These are phyloP conservation scores for Agrochola circellaris DNA, from an alignment of 2,888 invertebrate genomes.

Conservation along the genomic window DNA sequence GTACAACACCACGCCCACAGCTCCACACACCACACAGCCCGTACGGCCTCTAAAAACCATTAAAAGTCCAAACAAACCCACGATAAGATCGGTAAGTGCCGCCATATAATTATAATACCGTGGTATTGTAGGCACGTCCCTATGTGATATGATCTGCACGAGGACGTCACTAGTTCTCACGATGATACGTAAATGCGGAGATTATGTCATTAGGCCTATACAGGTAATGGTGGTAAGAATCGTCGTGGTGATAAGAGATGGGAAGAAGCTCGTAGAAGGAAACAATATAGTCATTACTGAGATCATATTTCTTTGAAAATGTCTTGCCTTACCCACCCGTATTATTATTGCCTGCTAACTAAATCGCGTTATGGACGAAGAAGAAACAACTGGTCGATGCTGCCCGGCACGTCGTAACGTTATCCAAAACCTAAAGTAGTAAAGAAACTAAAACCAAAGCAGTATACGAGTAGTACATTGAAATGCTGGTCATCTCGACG, in stretches of 20 bases:
- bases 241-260: conserved; percentile 12
- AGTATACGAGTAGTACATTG: not conserved
- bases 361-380: too few relatives aligned
- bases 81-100: conserved; percentile 46
- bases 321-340: not conserved
- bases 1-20: conserved; percentile 16
- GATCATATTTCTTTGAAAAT: not conserved
- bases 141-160: conserved; percentile 37
- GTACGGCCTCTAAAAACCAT: conserved; percentile 32
- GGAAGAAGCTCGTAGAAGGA: not conserved
- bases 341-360: too few relatives aligned
- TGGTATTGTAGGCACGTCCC: conserved; percentile 34
- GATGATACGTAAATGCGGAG: conserved; percentile 1
- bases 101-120: conserved; percentile 49
- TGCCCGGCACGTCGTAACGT: not conserved
- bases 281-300: not conserved
- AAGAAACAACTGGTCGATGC: not conserved
- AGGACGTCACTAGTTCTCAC: conserved; percentile 54
- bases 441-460: not conserved
- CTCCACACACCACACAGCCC: conserved; percentile 4
- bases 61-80: conserved; percentile 45
- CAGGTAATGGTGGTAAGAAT: conserved; percentile 10
- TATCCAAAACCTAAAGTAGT: not conserved
- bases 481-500: not conserved
- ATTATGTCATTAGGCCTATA: not conserved